Percentiles rank a stretch among this genome's conserved stretches.
phyloP scores from a whole-genome alignment of 1,140 invertebrate species.

The Cyphomyrmex costatus region DNA sequence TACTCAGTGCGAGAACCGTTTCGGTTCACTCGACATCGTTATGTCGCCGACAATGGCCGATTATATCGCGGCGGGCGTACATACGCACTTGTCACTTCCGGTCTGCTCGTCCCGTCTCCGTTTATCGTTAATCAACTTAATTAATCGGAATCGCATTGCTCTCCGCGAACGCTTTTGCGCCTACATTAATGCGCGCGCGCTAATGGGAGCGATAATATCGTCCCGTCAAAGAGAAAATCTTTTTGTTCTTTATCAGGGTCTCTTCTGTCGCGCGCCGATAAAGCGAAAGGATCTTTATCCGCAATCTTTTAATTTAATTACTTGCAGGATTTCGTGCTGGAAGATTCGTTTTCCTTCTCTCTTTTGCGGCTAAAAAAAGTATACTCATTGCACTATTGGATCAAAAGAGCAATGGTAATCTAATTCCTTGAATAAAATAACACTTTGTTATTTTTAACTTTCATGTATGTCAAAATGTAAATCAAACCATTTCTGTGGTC shows the following conservation, averaged over 20 bases:
- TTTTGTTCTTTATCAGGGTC: conserved; percentile 46
- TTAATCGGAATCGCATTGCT: conserved; percentile 54
- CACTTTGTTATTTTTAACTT: too few relatives aligned
- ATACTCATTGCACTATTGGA: neutral
- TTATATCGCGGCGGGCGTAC: conserved; percentile 54
- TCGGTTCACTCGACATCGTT: conserved; percentile 64
- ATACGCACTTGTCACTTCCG: conserved; percentile 47
- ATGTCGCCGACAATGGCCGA: conserved; percentile 63
- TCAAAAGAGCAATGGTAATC: too few relatives aligned
- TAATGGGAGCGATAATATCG: conserved; percentile 56
- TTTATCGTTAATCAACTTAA: conserved; percentile 45
- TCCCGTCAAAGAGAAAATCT: conserved; percentile 60
- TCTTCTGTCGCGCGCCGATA: conserved; percentile 11
- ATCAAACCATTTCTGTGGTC: too few relatives aligned
- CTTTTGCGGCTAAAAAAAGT: neutral
- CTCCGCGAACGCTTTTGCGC: conserved; percentile 39
- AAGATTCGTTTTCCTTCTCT: neutral
- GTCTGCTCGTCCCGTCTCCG: conserved; percentile 7
- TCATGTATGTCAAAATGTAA: too few relatives aligned
- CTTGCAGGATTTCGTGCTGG: neutral
- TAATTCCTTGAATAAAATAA: too few relatives aligned
- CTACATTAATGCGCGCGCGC: conserved; percentile 33
- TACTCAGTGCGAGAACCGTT: conserved; percentile 66
- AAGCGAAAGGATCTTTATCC: conserved; percentile 42
- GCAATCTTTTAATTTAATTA: conserved; percentile 40